phyloP scores from a whole-genome alignment of 2,797 vertebrate genomes.

The Bradypodion pumilum region DNA sequence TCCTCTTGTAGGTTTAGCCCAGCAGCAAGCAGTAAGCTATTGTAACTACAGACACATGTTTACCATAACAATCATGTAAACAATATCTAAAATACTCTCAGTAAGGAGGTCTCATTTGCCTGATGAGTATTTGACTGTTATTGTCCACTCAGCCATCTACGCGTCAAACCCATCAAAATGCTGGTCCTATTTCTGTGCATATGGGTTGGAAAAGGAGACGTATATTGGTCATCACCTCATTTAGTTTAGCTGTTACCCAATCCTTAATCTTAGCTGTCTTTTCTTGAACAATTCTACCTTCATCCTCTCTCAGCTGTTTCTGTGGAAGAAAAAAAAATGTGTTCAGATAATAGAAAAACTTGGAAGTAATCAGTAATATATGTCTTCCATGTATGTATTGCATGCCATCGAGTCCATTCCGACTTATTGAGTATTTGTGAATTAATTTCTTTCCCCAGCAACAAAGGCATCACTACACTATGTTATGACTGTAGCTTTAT shows the following conservation, averaged over 20 bases:
- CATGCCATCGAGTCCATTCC: too few species aligned
- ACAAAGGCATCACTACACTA: background rate
- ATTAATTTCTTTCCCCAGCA: background rate
- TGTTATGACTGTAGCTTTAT: background rate
- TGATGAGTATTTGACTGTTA: background rate
- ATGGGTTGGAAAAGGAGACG: slow-evolving; percentile 16
- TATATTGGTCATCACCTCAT: slow-evolving; percentile 81
- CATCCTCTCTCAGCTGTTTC: slow-evolving; percentile 89
- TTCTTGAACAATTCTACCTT: slow-evolving; percentile 92
- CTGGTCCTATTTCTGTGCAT: background rate
- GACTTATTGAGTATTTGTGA: too few species aligned
- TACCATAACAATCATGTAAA: background rate
- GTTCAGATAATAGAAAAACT: background rate
- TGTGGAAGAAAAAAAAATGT: slow-evolving; percentile 64
- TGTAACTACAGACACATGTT: background rate
- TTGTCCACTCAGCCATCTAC: background rate
- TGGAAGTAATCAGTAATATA: background rate
- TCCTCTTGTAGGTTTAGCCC: background rate
- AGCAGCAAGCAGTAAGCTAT: background rate
- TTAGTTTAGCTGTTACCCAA: slow-evolving; percentile 92
- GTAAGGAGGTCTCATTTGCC: too few species aligned
- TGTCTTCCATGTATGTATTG: too few species aligned
- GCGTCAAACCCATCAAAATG: background rate
- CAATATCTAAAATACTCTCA: too few species aligned
- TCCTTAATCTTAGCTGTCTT: slow-evolving; percentile 97